Conservation (phyloP, 2,888 invertebrate genomes). For the Dorcus hopei region DNA sequence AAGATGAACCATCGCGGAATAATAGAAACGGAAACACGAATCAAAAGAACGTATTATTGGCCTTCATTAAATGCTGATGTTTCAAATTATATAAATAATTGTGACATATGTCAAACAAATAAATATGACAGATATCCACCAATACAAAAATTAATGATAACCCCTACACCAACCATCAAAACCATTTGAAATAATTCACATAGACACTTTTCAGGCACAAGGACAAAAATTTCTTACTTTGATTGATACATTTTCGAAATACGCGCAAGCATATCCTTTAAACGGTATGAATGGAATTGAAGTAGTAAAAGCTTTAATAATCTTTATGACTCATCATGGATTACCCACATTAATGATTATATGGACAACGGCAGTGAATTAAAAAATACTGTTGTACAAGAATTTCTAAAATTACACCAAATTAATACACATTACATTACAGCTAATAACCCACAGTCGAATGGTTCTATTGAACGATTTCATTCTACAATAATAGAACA, state of each 20-base stretch:
- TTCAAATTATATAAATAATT: not conserved
- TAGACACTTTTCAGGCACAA: conserved; percentile 12
- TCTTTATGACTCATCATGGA: not conserved
- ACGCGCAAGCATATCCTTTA: conserved; percentile 12
- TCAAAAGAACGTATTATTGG: conserved; percentile 2
- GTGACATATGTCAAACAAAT: not conserved
- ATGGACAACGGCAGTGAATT: not conserved
- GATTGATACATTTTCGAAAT: conserved; percentile 15
- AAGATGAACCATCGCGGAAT: not conserved
- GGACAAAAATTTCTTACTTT: conserved; percentile 14
- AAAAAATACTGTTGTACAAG: not conserved
- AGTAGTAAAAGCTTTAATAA: not conserved
- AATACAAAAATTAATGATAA: not conserved
- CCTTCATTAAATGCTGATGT: not conserved
- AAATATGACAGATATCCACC: not conserved
- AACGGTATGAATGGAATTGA: conserved; percentile 3
- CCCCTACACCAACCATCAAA: not conserved
- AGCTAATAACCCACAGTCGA: not conserved
- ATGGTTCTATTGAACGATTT: not conserved
- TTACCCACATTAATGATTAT: not conserved
- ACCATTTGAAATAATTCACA: conserved; percentile 15
- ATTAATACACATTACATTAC: not conserved
- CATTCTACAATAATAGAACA: not conserved
- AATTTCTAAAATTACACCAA: not conserved
- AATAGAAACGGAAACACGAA: not conserved